phyloP scores from a whole-genome alignment of 2,888 invertebrate species.

The Oscheius sp. region DNA sequence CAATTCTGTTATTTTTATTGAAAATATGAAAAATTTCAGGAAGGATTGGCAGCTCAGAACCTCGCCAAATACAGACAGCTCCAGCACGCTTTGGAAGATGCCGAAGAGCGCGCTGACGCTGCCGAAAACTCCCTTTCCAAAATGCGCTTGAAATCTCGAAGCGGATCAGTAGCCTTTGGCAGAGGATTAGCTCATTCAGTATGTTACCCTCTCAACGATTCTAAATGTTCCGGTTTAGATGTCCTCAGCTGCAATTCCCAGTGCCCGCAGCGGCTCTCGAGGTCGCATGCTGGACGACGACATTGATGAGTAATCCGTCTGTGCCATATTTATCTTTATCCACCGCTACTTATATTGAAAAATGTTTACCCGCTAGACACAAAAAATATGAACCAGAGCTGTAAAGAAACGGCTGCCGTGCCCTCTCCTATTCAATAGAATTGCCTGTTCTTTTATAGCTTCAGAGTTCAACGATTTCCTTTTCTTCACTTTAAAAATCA shows the following conservation, averaged over 20 bases:
- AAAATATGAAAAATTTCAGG: constrained; percentile 52
- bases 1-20: constrained; percentile 35
- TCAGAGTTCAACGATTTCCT: constrained; percentile 1
- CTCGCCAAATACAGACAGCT: constrained; percentile 77
- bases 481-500: too few species aligned
- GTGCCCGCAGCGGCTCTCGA: constrained; percentile 46
- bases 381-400: constrained; percentile 12
- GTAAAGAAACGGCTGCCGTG: constrained; percentile 6
- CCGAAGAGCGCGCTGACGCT: constrained; percentile 74
- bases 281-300: constrained; percentile 58
- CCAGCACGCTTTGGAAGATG: constrained; percentile 75
- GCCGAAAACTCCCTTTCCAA: constrained; percentile 76
- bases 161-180: constrained; percentile 57
- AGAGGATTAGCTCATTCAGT: constrained; percentile 62
- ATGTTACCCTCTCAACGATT: not conserved
- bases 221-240: constrained; percentile 16
- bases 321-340: constrained; percentile 29
- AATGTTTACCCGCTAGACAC: not conserved
- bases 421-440: too few species aligned
- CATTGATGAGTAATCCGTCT: constrained; percentile 48
- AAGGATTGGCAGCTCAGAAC: constrained; percentile 76
- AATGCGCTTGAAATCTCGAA: constrained; percentile 74
- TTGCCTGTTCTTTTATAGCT: constrained; percentile 21
- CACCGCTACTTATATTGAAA: constrained; percentile 33
- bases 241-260: constrained; percentile 29